Evolutionary conservation across 2,113 vertebrate species (phyloP), one percentile per base, ranked within the genome.

Genomic region (Corythaixoides concolor): DNA sequence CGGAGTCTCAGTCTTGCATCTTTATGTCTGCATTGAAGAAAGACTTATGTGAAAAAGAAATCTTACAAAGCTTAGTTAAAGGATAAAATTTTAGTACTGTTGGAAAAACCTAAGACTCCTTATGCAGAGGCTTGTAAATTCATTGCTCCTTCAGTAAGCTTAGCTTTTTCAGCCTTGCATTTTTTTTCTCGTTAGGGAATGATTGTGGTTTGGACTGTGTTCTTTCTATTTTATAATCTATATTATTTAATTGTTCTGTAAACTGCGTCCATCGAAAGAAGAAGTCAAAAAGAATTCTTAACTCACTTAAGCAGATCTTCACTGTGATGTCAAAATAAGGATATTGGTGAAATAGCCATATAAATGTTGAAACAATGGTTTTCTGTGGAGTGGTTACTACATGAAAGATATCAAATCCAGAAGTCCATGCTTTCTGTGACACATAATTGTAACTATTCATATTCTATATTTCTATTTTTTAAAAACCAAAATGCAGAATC

Each of bases 381-480:
- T 85, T 82, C 24, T 82, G 10, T 5, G 7, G 12, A 68, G 12
- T 35, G 9, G 5, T 78, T 93, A 41, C 17, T 50, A 10, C 12
- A 32, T 16, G 17, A 66, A 84, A 87, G 21, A 22, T 53, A 39
- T 19, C 7, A 80, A 63, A 82, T 30, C 17, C 35, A 53, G 39
- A 68, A 75, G 2, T 0, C 3, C 11, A n/a, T 11, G 3, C 4
- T 47, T 85, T 77, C 13, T 47, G 2, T 27, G 12, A 39, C 49
- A 43, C 7, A n/a, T 49, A 62, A 75, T 21, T 85, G 26, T 37
- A 55, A n/a, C 11, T 75, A 21, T 2, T 12, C 5, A 0, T 30
- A 41, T 30, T 5, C 8, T 13, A 35, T 20, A 45, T 7, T 68
- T 73, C 73, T 80, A 80, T 45, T 62, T 89, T 58, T 89, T 58